Evolutionary conservation across 2,888 invertebrate species (phyloP).

Genomic region (Orthonychiurus folsomi): DNA sequence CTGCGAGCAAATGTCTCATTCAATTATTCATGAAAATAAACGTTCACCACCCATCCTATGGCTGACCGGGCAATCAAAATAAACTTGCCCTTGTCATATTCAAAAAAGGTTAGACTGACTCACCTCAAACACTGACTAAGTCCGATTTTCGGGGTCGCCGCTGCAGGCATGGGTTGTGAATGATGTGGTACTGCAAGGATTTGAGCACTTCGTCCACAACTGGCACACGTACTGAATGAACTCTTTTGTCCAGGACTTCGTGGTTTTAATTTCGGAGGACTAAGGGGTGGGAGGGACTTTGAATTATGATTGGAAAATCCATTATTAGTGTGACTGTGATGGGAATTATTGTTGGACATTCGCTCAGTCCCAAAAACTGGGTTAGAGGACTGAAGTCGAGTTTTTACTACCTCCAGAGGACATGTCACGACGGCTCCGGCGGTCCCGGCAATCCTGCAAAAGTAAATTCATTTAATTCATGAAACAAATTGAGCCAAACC

Average conservation of each 20-base stretch:
- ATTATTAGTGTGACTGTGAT: background rate
- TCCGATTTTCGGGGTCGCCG: slow-evolving; percentile 50
- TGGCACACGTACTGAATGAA: slow-evolving; percentile 64
- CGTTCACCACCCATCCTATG: too few species aligned
- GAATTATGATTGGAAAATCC: background rate
- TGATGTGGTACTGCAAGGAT: slow-evolving; percentile 41
- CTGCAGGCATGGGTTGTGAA: slow-evolving; percentile 30
- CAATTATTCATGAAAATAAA: too few species aligned
- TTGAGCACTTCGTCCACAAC: slow-evolving; percentile 37
- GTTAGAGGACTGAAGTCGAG: slow-evolving; percentile 86
- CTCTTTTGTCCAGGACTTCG: slow-evolving; percentile 43
- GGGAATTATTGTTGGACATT: background rate
- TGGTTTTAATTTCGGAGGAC: slow-evolving; percentile 55
- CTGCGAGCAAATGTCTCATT: too few species aligned
- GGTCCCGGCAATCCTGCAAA: slow-evolving; percentile 83
- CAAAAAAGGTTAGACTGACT: too few species aligned
- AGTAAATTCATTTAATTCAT: slow-evolving; percentile 16
- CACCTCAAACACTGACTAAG: slow-evolving; percentile 72
- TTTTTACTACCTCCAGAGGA: slow-evolving; percentile 96
- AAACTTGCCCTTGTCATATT: too few species aligned
- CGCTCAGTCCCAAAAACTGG: slow-evolving; percentile 49
- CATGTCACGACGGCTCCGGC: slow-evolving; percentile 94
- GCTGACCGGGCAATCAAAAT: too few species aligned
- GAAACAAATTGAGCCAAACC: slow-evolving; percentile 26
- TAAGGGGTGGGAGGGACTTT: slow-evolving; percentile 48